Conservation (phyloP, 1,140 invertebrate species). For the Cotesia vestalis region DNA sequence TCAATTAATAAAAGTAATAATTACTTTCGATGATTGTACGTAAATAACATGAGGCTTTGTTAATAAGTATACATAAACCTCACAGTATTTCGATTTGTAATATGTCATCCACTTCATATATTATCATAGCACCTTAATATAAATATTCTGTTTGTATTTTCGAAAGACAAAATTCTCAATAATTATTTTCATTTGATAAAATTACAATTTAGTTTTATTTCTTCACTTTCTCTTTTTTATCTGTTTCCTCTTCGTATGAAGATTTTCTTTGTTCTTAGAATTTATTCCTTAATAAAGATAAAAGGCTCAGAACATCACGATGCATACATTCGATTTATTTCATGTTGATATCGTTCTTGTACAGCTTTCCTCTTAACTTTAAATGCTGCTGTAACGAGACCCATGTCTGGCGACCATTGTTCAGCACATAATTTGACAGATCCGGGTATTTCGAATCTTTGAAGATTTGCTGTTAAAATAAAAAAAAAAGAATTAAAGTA, state of each 20-base stretch:
- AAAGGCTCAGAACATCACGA: constrained; percentile 72
- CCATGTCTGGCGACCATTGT: constrained; percentile 95
- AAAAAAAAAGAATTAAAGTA: constrained; percentile 25
- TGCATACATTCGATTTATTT: constrained; percentile 93
- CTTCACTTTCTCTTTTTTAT: too few relatives aligned
- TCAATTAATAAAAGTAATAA: constrained; percentile 8
- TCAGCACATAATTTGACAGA: constrained; percentile 88
- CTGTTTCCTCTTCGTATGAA: too few relatives aligned
- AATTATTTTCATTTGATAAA: too few relatives aligned
- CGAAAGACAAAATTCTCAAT: too few relatives aligned
- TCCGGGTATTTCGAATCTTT: constrained; percentile 93
- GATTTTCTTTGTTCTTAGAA: too few relatives aligned
- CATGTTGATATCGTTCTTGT: constrained; percentile 88
- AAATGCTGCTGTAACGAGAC: constrained; percentile 96
- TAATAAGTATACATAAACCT: constrained; percentile 14
- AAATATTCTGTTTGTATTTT: too few relatives aligned
- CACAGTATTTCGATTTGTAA: too few relatives aligned
- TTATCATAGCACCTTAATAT: too few relatives aligned
- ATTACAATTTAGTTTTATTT: too few relatives aligned
- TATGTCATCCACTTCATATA: too few relatives aligned
- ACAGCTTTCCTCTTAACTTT: constrained; percentile 97
- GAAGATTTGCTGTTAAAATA: constrained; percentile 73
- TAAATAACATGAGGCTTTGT: too few relatives aligned
- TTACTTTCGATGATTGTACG: constrained; percentile 21
- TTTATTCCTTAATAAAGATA: constrained; percentile 24